Base-by-base conservation (phyloP, 1,140 invertebrate genomes). In the Heliconius melpomene region DNA sequence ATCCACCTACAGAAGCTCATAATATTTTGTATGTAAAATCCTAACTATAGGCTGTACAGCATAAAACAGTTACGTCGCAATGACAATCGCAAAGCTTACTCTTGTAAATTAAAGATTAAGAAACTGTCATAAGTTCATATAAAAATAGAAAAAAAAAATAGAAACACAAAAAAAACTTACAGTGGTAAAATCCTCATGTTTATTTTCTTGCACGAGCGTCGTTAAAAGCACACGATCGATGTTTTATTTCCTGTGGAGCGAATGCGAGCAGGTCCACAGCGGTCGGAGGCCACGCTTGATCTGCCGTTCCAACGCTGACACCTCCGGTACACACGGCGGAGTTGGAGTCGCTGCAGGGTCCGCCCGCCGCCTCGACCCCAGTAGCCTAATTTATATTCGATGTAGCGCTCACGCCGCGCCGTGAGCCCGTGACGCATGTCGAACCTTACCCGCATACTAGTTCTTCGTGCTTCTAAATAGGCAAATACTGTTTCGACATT, bases 101-200 rank as follows among this genome's bases (percentile, higher is more conserved):
- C n/a, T 66, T 26, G 60, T 66, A 66, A 66, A 66, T 16, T 66
- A 66, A 29, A 66, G 8, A 66, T 20, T 36, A 36, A 36, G 3
- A 36, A 26, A 23, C 20, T 23, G 2, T 23, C 9, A 23, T 13
- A 26, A 66, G 7, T 60, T 60, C n/a, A 60, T 60, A 60, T 26
- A n/a, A 23, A 66, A 13, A 23, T 9, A 57, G 23, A 52, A 57
- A 77, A 29, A 20, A 73, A 72, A 75, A 86, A 73, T 72, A 77
- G 87, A 23, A 18, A 36, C n/a, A 38, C 20, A 32, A 36, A 71
- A 36, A 71, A 16, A 9, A 93, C 92, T 94, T 79, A 94, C 92
- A 94, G 76, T 76, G 89, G 88, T 82, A 92, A 82, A 77, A 91
- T 92, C 84, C 88, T 93, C 92, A 93, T 93, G 86, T 84, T 89